Base-by-base conservation (phyloP, 2,888 invertebrate species). In the Endomychus coccineus region DNA sequence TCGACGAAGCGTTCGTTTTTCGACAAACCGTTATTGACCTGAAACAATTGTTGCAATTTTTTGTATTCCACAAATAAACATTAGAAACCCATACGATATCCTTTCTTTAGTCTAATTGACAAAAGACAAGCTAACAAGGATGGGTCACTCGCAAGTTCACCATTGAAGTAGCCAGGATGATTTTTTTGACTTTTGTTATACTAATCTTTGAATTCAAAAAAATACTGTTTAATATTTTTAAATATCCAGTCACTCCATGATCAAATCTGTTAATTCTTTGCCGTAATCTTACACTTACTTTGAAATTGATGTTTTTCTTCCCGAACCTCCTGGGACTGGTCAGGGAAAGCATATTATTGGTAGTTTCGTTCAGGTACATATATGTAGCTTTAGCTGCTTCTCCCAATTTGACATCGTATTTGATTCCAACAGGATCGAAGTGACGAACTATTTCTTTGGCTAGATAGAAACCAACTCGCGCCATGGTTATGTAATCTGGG, bases 391-490 rank as follows among this genome's bases (percentile, higher is more conserved):
- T 34, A 4, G 46, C 27, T 5, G 13, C 11, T 0, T 36, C 9
- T 4, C 27, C 27, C 29, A 54, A 34, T 27, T 39, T 40, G 16
- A 49, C 40, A 6, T 38, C 41, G 39, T 49, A 46, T 25, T 27
- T 35, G 29, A 54, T 47, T 17, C 52, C 54, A 27, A 47, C 38
- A 14, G 48, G 42, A 44, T 56, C 55, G 34, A 57, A 58, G 40
- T 54, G 51, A 34, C 39, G 45, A 13, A 46, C 52, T n/a, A 58
- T 50, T 42, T 49, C 50, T 37, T 46, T 50, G 1, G 57, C 56
- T 36, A 59, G 34, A 17, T 47, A 34, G 33, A 53, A 49, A 33
- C 55, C 56, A 10, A 52, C 40, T 31, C 42, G 46, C 7, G 54
- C 45, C 33, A 49, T 37, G 9, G 43, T 39, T 9, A 57, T 23